phyloP scores from a whole-genome alignment of 1,140 invertebrate species.

The Hylaeus anthracinus region DNA sequence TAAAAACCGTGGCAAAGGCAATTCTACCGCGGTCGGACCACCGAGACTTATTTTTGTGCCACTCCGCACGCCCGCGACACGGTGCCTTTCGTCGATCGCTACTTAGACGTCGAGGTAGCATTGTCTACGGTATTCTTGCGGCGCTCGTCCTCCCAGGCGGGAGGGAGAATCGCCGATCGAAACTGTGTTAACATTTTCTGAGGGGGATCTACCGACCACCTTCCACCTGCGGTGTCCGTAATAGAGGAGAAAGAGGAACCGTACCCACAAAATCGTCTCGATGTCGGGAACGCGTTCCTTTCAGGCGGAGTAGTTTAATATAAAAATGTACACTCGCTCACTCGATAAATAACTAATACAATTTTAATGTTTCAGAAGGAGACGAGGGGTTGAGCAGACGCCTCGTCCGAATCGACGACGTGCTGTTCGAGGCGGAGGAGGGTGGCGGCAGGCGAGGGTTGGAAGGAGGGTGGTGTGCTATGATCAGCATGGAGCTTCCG shows the following conservation, averaged over 20 bases:
- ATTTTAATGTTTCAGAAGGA: constrained; percentile 50
- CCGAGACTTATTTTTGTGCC: constrained; percentile 66
- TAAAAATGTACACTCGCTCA: too few relatives aligned
- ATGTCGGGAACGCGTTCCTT: too few relatives aligned
- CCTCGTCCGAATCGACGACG: constrained; percentile 68
- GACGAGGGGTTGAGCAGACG: constrained; percentile 59
- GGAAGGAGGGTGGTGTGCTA: constrained; percentile 74
- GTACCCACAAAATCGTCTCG: not conserved
- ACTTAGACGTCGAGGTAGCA: constrained; percentile 30
- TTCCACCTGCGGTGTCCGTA: not conserved
- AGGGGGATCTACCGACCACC: not conserved
- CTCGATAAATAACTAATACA: too few relatives aligned
- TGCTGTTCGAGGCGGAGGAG: constrained; percentile 69
- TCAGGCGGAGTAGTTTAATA: too few relatives aligned
- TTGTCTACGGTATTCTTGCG: constrained; percentile 62
- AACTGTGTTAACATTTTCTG: constrained; percentile 22
- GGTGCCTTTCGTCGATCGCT: constrained; percentile 23
- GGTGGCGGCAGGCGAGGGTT: constrained; percentile 68
- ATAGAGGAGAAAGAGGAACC: not conserved
- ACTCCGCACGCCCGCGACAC: constrained; percentile 26
- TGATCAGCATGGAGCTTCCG: constrained; percentile 80
- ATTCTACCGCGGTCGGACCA: constrained; percentile 69
- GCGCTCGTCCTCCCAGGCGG: constrained; percentile 26
- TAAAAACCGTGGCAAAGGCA: constrained; percentile 77
- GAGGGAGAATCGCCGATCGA: constrained; percentile 29